Percentiles rank a stretch among this genome's conserved stretches.
Evolutionary conservation across 2,113 vertebrate species (phyloP).

Genomic region (Cyanoliseus patagonus): DNA sequence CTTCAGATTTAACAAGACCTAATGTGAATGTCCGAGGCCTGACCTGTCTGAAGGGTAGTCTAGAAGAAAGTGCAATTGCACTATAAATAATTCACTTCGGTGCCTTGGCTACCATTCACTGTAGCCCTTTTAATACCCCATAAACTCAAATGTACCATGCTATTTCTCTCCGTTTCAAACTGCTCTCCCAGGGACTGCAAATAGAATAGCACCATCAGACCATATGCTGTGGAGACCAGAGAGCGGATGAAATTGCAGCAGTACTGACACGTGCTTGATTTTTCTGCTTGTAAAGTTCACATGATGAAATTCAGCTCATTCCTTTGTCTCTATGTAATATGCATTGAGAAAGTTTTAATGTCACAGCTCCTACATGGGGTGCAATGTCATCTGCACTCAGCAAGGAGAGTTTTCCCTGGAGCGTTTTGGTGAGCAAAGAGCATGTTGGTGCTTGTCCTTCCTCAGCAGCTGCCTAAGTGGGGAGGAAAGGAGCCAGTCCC

Average conservation of each 20-base stretch:
- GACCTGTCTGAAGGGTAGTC: conserved; percentile 22
- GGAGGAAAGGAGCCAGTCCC: background rate
- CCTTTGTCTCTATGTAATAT: background rate
- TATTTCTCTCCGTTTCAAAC: conserved; percentile 60
- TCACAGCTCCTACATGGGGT: background rate
- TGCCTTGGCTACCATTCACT: conserved; percentile 40
- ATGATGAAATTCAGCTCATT: background rate
- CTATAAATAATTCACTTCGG: conserved; percentile 57
- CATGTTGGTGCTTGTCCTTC: background rate
- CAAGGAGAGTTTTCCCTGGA: background rate
- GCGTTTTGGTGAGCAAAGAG: background rate
- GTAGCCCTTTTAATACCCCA: conserved; percentile 68
- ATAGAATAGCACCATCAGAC: conserved; percentile 57
- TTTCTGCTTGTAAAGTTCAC: conserved; percentile 27
- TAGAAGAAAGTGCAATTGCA: conserved; percentile 37
- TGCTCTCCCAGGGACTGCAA: conserved; percentile 53
- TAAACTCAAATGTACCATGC: conserved; percentile 72
- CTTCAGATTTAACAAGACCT: conserved; percentile 38
- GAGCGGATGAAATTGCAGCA: conserved; percentile 18
- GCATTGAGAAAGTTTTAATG: background rate
- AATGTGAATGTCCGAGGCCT: background rate
- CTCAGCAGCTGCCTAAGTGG: background rate
- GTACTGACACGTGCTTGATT: background rate
- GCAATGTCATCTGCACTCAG: background rate
- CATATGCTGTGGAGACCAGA: conserved; percentile 62